Evolutionary conservation across 2,113 vertebrate genomes (phyloP), one percentile per base, ranked within the genome.

Genomic region (Erpornis zantholeuca): DNA sequence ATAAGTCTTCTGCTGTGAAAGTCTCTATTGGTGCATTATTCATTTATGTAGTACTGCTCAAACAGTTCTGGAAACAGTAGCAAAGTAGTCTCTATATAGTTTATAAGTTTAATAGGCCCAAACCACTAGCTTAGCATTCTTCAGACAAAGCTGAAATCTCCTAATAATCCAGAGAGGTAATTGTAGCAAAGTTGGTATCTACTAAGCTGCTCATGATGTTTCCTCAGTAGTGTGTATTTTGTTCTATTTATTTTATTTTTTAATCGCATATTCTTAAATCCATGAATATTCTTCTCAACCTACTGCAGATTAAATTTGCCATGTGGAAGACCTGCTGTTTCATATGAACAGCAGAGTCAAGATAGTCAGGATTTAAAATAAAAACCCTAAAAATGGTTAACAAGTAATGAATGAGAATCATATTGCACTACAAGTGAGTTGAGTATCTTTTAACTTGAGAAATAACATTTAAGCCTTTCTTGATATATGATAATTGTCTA

Each of bases 51-150:
- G 31, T 85, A 52, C 60, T 94, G 59, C 75, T 83, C 64, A 80
- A 90, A 56, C 44, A 50, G 20, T 80, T 85, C 54, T 94, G 85
- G 80, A 73, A 92, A 73, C 4, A 16, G 16, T 20, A 75, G 36
- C 49, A 73, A 84, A 85, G 28, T 68, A 60, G 33, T 78, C 68
- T 83, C 27, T 84, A 4, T 86, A 17, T 28, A 45, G 56, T 81
- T 95, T 45, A 13, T 79, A 81, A 81, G 28, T 54, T 82, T 98
- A 80, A 96, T 98, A 65, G 98, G 98, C 9, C 98, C 98, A 21
- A 98, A 98, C 20, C 97, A 98, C 95, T 98, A 98, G 42, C 96
- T 99, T 85, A 94, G 98, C 17, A 96, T 99, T 61, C 95, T 98
- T 65, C 82, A 97, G 22, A 97, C 99, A 47, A 98, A 95, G 40